Evolutionary conservation across 2,888 invertebrate genomes (phyloP).

Genomic region (Drosophila sordidapex): DNA sequence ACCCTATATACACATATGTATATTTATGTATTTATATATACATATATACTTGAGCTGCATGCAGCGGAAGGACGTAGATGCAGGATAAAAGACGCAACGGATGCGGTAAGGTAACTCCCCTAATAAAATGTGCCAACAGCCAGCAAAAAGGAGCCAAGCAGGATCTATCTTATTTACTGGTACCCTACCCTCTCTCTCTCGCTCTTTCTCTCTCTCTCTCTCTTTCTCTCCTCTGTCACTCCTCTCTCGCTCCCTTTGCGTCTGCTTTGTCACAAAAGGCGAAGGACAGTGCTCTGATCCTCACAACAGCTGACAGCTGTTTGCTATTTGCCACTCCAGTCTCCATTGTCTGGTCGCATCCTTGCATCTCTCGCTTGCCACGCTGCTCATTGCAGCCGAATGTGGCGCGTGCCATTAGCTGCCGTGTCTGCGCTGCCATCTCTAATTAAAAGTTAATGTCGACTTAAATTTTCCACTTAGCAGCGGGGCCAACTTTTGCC

Average conservation of each 20-base stretch:
- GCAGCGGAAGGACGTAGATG: conserved; percentile 64
- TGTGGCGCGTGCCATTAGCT: conserved; percentile 69
- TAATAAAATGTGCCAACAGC: conserved; percentile 64
- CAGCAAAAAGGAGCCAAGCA: conserved; percentile 21
- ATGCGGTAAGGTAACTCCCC: conserved; percentile 75
- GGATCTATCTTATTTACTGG: conserved; percentile 59
- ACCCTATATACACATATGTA: conserved; percentile 23
- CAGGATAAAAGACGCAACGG: conserved; percentile 63
- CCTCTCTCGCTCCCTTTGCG: conserved; percentile 1
- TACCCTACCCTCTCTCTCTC: neutral
- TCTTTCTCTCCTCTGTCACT: neutral
- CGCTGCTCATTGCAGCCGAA: conserved; percentile 23
- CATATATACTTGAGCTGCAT: conserved; percentile 4
- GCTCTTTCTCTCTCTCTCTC: neutral
- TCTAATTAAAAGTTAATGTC: conserved; percentile 52
- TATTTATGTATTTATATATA: neutral
- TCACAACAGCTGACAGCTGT: conserved; percentile 78
- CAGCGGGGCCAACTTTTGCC: conserved; percentile 16
- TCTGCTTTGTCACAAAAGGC: conserved; percentile 45
- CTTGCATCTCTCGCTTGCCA: conserved; percentile 15
- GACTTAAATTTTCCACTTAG: conserved; percentile 45
- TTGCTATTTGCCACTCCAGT: conserved; percentile 22
- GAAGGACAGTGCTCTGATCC: conserved; percentile 49
- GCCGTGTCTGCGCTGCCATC: conserved; percentile 12
- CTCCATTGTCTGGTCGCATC: conserved; percentile 15